These are phyloP conservation scores for Mycogona germanica DNA, from an alignment of 2,888 invertebrate species.

Conservation along the genomic window DNA sequence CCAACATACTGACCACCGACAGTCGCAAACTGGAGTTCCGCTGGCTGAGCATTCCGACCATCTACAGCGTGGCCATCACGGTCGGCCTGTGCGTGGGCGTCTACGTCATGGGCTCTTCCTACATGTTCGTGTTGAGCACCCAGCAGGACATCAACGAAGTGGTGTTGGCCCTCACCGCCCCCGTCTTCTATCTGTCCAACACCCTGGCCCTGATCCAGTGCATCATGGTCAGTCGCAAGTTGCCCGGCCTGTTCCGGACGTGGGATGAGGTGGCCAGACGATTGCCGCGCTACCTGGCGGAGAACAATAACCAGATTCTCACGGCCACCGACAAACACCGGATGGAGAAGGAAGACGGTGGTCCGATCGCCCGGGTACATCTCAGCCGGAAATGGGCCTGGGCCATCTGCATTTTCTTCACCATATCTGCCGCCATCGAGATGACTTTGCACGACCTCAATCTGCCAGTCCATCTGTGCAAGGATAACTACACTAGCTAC, in stretches of 20 bases:
- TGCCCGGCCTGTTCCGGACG: not conserved
- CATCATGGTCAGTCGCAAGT: conserved; percentile 1
- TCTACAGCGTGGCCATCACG: conserved; percentile 3
- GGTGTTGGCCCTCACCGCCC: conserved; percentile 4
- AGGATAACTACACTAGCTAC: conserved; percentile 5
- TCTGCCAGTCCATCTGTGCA: conserved; percentile 3
- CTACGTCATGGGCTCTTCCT: conserved; percentile 8
- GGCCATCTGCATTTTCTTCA: not conserved
- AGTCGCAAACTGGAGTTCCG: not conserved
- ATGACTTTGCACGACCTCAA: conserved; percentile 4
- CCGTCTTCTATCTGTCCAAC: conserved; percentile 9
- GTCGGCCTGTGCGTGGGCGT: not conserved
- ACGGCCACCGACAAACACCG: no score
- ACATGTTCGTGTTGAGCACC: conserved; percentile 1
- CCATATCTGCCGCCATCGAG: not conserved
- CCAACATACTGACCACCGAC: not conserved
- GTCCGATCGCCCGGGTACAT: not conserved
- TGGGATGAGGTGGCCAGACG: conserved; percentile 4
- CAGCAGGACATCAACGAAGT: conserved; percentile 10
- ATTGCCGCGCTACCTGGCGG: not conserved
- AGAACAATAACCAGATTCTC: no score
- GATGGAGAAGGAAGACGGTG: not conserved
- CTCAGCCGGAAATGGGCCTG: not conserved
- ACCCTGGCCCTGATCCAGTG: not conserved
- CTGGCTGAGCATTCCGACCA: not conserved